Conservation (phyloP, 2,113 vertebrate species). For the Dasyprocta punctata region DNA sequence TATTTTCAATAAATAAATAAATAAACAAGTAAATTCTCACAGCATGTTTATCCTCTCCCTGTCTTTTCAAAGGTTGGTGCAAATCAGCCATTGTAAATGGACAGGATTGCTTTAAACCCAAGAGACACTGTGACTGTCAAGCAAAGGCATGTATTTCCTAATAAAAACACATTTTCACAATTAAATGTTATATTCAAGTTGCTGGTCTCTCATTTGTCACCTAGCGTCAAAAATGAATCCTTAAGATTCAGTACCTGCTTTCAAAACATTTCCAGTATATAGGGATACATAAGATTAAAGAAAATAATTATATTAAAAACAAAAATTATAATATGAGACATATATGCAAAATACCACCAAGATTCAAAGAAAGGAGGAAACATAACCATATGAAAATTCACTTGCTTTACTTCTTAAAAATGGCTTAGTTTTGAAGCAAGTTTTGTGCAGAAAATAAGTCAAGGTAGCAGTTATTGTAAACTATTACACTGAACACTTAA, state of each 20-base stretch:
- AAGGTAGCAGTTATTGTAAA: background rate
- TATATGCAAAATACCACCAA: background rate
- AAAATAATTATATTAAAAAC: background rate
- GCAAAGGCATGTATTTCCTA: background rate
- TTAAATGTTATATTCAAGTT: constrained; percentile 32
- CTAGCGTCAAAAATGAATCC: background rate
- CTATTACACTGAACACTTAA: background rate
- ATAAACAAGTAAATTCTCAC: background rate
- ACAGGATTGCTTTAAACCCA: background rate
- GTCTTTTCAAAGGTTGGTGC: background rate
- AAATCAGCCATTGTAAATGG: background rate
- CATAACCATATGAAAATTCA: background rate
- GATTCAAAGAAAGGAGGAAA: background rate
- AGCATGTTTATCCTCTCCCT: background rate
- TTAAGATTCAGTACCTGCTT: background rate
- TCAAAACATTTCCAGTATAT: background rate
- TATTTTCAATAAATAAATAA: background rate
- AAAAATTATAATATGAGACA: background rate
- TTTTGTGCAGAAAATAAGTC: background rate
- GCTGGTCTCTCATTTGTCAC: background rate
- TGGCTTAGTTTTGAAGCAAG: background rate
- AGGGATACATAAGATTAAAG: background rate
- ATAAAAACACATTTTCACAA: background rate
- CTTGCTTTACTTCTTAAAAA: background rate
- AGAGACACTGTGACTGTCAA: background rate